Conservation (phyloP, 2,888 invertebrate species). For the Heteropelma amictum region DNA sequence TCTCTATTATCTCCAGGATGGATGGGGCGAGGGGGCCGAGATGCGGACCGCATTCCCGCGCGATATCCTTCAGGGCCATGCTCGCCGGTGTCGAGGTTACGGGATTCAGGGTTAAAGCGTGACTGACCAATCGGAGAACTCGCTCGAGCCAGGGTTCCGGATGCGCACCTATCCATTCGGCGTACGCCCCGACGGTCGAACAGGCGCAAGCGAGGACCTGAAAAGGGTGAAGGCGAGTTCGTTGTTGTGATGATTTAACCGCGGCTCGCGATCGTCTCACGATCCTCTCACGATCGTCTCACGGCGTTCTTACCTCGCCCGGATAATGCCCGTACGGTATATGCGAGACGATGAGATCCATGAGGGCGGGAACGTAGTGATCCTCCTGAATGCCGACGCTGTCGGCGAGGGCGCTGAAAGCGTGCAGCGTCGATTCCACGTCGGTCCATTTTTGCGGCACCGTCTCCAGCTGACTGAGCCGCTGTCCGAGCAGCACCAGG, state of each 20-base stretch:
- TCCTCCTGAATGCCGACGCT: conserved; percentile 76
- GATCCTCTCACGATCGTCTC: not conserved
- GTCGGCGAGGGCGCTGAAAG: conserved; percentile 80
- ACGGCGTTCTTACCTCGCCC: conserved; percentile 64
- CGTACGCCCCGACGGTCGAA: conserved; percentile 84
- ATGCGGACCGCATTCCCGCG: conserved; percentile 87
- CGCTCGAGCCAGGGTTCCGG: conserved; percentile 82
- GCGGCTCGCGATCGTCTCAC: not conserved
- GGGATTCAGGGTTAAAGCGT: conserved; percentile 82
- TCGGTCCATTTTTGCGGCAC: conserved; percentile 80
- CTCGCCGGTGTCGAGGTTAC: conserved; percentile 89
- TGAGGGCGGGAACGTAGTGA: conserved; percentile 79
- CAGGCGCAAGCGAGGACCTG: conserved; percentile 73
- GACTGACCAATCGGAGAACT: conserved; percentile 84
- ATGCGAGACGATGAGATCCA: conserved; percentile 71
- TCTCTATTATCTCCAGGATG: conserved; percentile 83
- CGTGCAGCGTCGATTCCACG: conserved; percentile 79
- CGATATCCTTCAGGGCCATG: conserved; percentile 92
- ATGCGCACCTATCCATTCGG: conserved; percentile 90
- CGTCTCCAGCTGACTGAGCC: conserved; percentile 81
- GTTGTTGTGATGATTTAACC: not conserved
- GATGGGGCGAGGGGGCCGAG: conserved; percentile 88
- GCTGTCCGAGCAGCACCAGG: conserved; percentile 84
- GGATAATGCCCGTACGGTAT: conserved; percentile 73
- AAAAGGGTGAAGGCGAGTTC: not conserved